phyloP scores from a whole-genome alignment of 2,888 invertebrate species.

The Andrena camellia region DNA sequence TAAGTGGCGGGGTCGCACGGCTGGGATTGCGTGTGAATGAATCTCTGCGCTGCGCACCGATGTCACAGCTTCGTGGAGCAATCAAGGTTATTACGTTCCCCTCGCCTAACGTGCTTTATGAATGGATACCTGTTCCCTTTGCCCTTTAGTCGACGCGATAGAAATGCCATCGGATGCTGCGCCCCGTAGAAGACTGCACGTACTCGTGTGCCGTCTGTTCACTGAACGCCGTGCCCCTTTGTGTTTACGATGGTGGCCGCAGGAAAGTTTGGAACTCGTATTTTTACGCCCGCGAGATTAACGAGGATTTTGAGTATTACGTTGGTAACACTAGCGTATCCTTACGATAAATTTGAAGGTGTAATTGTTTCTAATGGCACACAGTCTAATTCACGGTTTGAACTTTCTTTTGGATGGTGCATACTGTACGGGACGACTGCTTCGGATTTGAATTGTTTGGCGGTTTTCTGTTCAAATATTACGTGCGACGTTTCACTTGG shows the following conservation, averaged over 20 bases:
- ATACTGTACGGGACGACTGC: too few relatives aligned
- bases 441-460: background rate
- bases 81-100: constrained; percentile 58
- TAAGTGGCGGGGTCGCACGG: constrained; percentile 1
- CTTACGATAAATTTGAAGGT: too few relatives aligned
- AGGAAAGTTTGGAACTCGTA: too few relatives aligned
- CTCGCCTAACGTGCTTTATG: constrained; percentile 39
- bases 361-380: too few relatives aligned
- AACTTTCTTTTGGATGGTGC: too few relatives aligned
- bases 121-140: constrained; percentile 44
- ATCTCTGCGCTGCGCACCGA: constrained; percentile 29
- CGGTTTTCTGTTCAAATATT: background rate
- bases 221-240: constrained; percentile 3
- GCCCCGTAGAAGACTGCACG: constrained; percentile 3
- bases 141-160: constrained; percentile 45
- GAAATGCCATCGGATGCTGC: constrained; percentile 45
- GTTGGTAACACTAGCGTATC: too few relatives aligned
- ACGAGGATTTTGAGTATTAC: too few relatives aligned
- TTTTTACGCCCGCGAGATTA: too few relatives aligned
- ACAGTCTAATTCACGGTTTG: too few relatives aligned
- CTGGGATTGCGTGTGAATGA: constrained; percentile 42
- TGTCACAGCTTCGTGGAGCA: constrained; percentile 41
- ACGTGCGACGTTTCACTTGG: background rate
- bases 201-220: background rate
- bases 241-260: background rate